Evolutionary conservation across 2,797 vertebrate species (phyloP).

Genomic region (Meriones psammophilus): DNA sequence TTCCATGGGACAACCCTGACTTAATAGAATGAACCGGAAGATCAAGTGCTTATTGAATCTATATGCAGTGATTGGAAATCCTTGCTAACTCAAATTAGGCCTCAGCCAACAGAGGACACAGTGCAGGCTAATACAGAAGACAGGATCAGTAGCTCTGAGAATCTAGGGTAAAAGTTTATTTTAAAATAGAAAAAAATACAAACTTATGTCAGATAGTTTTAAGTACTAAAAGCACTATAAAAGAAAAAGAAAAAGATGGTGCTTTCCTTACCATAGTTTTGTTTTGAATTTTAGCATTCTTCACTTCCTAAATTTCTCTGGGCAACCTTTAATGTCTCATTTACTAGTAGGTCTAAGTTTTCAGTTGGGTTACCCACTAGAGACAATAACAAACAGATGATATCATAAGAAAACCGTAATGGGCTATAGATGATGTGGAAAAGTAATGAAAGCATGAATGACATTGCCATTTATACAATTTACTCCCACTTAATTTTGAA

Average conservation of each 20-base stretch:
- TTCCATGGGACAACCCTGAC: neutral
- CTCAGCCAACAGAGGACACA: neutral
- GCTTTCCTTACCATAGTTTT: neutral
- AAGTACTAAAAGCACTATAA: conserved; percentile 43
- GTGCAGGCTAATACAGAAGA: neutral
- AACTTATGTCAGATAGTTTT: neutral
- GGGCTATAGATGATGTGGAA: neutral
- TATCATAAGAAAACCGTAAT: neutral
- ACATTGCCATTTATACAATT: neutral
- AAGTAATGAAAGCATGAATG: neutral
- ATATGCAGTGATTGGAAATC: neutral
- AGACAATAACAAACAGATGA: neutral
- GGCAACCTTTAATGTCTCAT: neutral
- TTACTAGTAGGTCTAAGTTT: neutral
- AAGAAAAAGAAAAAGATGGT: neutral
- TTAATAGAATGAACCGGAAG: conserved; percentile 13
- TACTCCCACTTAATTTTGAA: neutral
- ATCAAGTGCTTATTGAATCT: neutral
- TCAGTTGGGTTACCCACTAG: neutral
- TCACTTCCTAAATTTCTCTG: neutral
- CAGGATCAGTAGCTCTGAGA: neutral
- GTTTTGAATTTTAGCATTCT: neutral
- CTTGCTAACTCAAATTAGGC: neutral
- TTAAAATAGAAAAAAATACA: neutral
- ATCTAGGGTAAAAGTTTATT: neutral